Evolutionary conservation across 1,140 invertebrate genomes (phyloP), one percentile per base, ranked within the genome.

Genomic region (Episyrphus balteatus): DNA sequence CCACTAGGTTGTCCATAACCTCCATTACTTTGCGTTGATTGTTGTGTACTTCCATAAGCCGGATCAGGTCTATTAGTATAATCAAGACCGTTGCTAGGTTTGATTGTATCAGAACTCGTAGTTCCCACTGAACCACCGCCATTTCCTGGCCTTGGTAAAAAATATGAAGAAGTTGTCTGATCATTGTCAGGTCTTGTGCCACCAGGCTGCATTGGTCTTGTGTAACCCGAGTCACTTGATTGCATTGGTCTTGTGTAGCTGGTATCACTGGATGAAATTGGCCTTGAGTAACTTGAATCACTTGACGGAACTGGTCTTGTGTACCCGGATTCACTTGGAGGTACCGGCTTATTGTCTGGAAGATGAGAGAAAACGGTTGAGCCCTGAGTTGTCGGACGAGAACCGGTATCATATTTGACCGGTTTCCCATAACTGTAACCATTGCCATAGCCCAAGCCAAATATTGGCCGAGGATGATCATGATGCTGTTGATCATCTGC

Each of bases 351-450:
- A 18, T 42, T 14, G 18, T 42, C 40, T 5, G 40, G 40, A 37
- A 17, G 15, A 37, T 37, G 15, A 5, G 36, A 17, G 15, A 26
- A 26, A 26, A 26, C 21, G 8, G 3, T 3, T 5, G 11, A 41
- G 9, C 18, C 34, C 12, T 57, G 53, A 21, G 54, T 57, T 32
- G 48, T 21, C 0, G 61, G 57, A 10, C 62, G 52, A 14, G 53
- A 17, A 0, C 54, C 53, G 0, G 60, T 58, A 40, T 54, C 52
- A 43, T 66, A 66, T 3, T 56, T 53, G 30, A 62, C 61, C 2
- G 64, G 64, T 0, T 51, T 51, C 1, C 64, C 64, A 48, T 66
- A 66, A 42, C 64, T 67, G n/a, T 67, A 67, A 1, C 63, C 63
- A 48, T 61, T 67, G 12, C 64, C 64, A 18, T 67, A 66, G 11